A percentile compares a stretch with the other conserved stretches of the same genome.
phyloP scores from a whole-genome alignment of 2,888 invertebrate species.

The Hydrotaea diabolus region DNA sequence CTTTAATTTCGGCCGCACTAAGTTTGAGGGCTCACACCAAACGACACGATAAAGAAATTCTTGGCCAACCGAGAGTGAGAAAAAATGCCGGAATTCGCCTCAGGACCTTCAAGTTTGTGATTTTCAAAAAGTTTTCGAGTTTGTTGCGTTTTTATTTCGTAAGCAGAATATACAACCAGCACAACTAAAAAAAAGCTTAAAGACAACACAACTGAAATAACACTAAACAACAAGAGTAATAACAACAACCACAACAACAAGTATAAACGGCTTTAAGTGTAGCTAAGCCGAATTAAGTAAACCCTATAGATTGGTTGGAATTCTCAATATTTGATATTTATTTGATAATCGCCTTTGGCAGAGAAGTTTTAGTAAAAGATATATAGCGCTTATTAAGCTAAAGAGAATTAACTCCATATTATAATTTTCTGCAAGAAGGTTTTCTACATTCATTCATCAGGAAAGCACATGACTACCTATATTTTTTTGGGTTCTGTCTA shows the following conservation, averaged over 20 bases:
- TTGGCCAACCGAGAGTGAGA: neutral
- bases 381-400: no score
- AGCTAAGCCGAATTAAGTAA: no score
- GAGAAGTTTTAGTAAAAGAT: no score
- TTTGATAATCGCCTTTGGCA: no score
- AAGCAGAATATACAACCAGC: neutral
- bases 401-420: no score
- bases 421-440: no score
- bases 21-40: neutral
- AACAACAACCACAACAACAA: neutral
- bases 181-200: slow-evolving; percentile 13
- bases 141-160: neutral
- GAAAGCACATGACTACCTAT: no score
- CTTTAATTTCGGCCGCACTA: slow-evolving; percentile 21
- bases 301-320: neutral
- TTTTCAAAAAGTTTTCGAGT: slow-evolving; percentile 19
- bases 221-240: neutral
- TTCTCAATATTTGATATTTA: no score
- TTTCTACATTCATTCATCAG: no score
- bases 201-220: slow-evolving; percentile 24
- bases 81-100: slow-evolving; percentile 15
- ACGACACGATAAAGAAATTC: neutral
- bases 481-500: no score
- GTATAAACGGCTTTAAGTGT: no score
- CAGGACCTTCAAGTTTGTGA: slow-evolving; percentile 33